A percentile compares a stretch with the other conserved stretches of the same genome.
These are phyloP conservation scores for Mustela lutreola DNA, from an alignment of 2,113 vertebrate species.

Conservation along the genomic window DNA sequence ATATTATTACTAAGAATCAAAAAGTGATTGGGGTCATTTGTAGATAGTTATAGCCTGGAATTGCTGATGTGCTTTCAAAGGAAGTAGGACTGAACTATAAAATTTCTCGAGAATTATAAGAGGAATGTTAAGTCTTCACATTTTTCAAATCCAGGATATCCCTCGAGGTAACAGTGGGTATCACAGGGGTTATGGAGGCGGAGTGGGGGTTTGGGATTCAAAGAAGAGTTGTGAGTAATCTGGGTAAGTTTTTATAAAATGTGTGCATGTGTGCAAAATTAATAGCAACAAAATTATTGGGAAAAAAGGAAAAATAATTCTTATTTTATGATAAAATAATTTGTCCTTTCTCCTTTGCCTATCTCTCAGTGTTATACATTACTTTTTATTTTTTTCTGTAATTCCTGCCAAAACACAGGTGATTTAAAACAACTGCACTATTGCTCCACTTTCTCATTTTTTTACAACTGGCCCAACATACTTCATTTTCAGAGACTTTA, in stretches of 20 bases:
- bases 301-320: not conserved
- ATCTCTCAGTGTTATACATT: not conserved
- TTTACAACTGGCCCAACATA: not conserved
- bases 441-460: not conserved
- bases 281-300: constrained; percentile 22
- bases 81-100: not conserved
- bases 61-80: not conserved
- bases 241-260: not conserved
- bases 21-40: not conserved
- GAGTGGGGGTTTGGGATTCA: not conserved
- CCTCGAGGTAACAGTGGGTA: not conserved
- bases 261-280: not conserved
- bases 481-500: not conserved
- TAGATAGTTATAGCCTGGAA: not conserved
- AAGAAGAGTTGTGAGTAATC: not conserved
- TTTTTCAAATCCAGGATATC: not conserved
- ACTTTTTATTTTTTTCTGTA: not conserved
- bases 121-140: not conserved
- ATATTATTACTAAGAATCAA: constrained; percentile 22
- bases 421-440: not conserved
- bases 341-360: not conserved
- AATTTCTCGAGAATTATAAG: not conserved
- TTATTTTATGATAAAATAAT: not conserved
- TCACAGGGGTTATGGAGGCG: not conserved
- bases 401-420: not conserved